phyloP scores from a whole-genome alignment of 1,140 invertebrate genomes.

The Atta colombica region DNA sequence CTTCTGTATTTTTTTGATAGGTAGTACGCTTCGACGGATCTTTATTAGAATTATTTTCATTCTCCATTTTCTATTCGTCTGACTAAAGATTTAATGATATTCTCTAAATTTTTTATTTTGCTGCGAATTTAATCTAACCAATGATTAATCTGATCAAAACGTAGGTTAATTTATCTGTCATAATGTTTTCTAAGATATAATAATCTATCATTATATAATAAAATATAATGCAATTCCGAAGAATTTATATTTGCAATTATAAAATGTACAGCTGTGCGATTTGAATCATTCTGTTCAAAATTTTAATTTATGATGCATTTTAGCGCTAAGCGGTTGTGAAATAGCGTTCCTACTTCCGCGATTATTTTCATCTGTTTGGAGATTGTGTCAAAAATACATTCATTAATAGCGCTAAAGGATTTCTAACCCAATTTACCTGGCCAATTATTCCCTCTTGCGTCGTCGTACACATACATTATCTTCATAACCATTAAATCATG shows the following conservation, averaged over 20 bases:
- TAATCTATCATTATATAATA: not conserved
- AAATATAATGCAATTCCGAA: not conserved
- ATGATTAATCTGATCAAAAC: not conserved
- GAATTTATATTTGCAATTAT: conserved; percentile 37
- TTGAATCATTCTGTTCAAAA: not conserved
- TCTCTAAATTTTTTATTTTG: not conserved
- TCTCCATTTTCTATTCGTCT: not conserved
- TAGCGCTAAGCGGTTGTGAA: not conserved
- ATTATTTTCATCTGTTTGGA: conserved; percentile 29
- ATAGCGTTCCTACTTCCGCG: not conserved
- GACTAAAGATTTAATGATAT: conserved; percentile 32
- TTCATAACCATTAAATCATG: conserved; percentile 42
- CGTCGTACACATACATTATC: conserved; percentile 52
- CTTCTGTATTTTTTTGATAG: not conserved
- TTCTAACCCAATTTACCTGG: conserved; percentile 42
- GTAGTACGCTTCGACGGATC: not conserved
- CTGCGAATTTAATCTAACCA: conserved; percentile 17
- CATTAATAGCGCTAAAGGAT: conserved; percentile 17
- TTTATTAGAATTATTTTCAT: not conserved
- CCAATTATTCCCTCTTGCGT: conserved; percentile 41
- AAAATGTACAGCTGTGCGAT: conserved; percentile 12
- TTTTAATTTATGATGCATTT: conserved; percentile 1
- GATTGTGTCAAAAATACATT: conserved; percentile 31
- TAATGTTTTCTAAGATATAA: not conserved
- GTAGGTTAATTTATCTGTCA: conserved; percentile 39